Base-by-base conservation (phyloP, 2,113 vertebrate genomes). In the Cebus imitator region DNA sequence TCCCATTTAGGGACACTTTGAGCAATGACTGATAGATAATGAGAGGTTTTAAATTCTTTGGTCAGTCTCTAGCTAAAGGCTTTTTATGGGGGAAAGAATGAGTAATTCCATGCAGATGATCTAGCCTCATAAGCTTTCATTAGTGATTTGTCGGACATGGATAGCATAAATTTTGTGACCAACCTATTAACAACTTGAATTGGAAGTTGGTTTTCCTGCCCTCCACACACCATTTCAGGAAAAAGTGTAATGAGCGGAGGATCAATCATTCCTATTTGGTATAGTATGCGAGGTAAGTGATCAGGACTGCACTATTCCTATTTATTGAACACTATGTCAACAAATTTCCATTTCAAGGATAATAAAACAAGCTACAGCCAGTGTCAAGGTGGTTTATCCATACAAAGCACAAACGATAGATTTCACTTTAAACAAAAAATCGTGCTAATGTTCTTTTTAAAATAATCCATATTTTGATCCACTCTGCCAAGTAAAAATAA, bases 1-100 rank as follows among this genome's bases (percentile, higher is more conserved):
- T 98, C 98, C 98, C 98, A 99, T 98, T 99, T 98, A 98, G 97
- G 98, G 98, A 98, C 98, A 98, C 98, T 98, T 98, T 98, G 97
- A 98, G 98, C 98, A 98, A 98, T 98, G 99, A 99, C 98, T 98
- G 98, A 98, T 91, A 96, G 98, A 97, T 98, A 97, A 98, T 93
- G 97, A 98, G 98, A 98, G 98, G 97, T 98, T 98, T 98, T 96
- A 98, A 98, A 99, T 98, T 98, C 98, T 98, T 98, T 97, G 98
- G 98, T 98, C 98, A 98, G 97, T 98, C 97, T 94, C 93, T 97
- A 97, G 97, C 97, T 95, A 98, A 98, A 96, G 97, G 98, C 98
- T 99, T 98, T 97, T 98, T 99, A 98, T 85, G 64, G 95, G 96
- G 85, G 91, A 81, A 97, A 98, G 97, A 97, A 98, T 98, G 97